Evolutionary conservation across 2,113 vertebrate species (phyloP).

Genomic region (Callorhinus ursinus): DNA sequence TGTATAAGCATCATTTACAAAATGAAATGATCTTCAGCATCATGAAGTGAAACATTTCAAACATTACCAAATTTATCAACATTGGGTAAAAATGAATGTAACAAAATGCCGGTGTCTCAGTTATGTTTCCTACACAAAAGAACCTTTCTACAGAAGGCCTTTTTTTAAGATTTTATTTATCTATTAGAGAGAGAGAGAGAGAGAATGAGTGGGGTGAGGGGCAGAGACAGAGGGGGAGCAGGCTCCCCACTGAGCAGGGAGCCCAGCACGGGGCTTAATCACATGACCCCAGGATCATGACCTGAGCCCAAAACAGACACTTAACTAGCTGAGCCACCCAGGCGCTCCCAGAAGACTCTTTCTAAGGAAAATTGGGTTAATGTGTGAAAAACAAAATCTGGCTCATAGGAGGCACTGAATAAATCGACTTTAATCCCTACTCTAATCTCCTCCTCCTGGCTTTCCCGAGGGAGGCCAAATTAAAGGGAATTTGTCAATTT

Average conservation of each 20-base stretch:
- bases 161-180: background rate
- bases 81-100: background rate
- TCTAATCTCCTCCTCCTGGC: background rate
- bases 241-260: background rate
- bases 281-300: background rate
- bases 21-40: background rate
- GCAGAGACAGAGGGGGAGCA: background rate
- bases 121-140: background rate
- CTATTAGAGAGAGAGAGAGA: background rate
- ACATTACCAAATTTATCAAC: background rate
- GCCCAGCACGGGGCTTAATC: accelerated
- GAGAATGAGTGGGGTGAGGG: background rate
- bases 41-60: background rate
- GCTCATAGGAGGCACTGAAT: background rate
- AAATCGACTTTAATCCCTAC: background rate
- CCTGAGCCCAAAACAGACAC: background rate
- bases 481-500: background rate
- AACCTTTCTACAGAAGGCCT: background rate
- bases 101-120: background rate
- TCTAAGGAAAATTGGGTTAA: background rate
- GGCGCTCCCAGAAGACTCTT: background rate
- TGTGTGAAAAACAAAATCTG: background rate
- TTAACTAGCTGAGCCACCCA: background rate
- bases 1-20: background rate
- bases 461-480: background rate